Conservation (phyloP, 2,113 vertebrate genomes). For the Litocranius walleri region DNA sequence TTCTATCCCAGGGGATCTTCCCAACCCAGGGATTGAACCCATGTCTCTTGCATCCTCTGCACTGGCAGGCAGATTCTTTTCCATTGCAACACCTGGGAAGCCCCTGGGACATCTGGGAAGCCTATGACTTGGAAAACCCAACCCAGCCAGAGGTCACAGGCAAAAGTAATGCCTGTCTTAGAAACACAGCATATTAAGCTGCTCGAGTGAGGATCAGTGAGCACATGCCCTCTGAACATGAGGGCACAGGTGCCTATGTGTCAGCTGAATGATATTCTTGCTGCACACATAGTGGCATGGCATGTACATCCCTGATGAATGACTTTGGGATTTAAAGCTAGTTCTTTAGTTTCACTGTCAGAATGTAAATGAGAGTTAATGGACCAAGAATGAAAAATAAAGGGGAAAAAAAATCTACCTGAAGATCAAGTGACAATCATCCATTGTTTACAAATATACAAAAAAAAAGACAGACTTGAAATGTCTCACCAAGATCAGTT, state of each 20-base stretch:
- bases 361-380: not conserved
- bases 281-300: not conserved
- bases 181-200: not conserved
- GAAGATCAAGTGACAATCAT: not conserved
- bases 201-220: not conserved
- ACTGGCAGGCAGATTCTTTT: not conserved
- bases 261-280: not conserved
- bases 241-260: not conserved
- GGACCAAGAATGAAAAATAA: not conserved
- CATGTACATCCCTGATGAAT: not conserved
- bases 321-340: not conserved
- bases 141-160: not conserved
- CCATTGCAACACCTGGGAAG: not conserved
- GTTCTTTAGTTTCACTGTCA: not conserved
- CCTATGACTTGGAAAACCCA: not conserved
- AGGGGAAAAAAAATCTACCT: not conserved
- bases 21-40: not conserved
- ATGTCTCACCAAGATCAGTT: not conserved
- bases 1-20: not conserved
- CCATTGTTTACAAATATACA: not conserved
- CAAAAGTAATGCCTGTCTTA: not conserved
- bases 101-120: not conserved
- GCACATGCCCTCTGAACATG: not conserved
- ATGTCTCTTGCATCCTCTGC: not conserved
- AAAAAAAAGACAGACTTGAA: not conserved